Percentiles rank a stretch among this genome's conserved stretches.
phyloP scores from a whole-genome alignment of 2,888 invertebrate genomes.

The Chrysodeixis includens region DNA sequence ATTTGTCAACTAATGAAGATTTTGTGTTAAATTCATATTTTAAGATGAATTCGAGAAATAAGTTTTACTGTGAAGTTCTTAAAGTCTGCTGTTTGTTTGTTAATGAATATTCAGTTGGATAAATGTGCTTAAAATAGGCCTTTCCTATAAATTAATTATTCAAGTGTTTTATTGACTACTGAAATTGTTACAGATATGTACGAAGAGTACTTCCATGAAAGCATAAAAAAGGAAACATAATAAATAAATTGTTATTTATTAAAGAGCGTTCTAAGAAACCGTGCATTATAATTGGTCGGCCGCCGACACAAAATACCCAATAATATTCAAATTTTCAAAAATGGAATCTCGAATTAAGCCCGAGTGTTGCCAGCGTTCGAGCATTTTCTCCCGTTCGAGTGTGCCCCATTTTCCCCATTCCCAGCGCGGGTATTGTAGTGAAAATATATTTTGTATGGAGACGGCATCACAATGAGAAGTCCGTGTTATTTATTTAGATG shows the following conservation, averaged over 20 bases:
- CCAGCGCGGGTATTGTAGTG: constrained; percentile 74
- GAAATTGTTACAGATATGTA: neutral
- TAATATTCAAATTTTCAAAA: constrained; percentile 71
- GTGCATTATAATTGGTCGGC: constrained; percentile 46
- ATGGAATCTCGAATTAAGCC: constrained; percentile 71
- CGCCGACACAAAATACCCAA: constrained; percentile 50
- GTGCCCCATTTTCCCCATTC: constrained; percentile 79
- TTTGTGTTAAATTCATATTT: constrained; percentile 56
- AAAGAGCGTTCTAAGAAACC: constrained; percentile 26
- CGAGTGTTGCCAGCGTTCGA: constrained; percentile 73
- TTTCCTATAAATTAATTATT: neutral
- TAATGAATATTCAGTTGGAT: neutral
- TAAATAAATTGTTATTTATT: constrained; percentile 19
- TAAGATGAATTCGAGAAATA: constrained; percentile 20
- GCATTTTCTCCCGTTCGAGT: constrained; percentile 77
- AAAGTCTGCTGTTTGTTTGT: neutral
- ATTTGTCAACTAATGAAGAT: constrained; percentile 67
- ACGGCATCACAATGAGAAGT: constrained; percentile 80
- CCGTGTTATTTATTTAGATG: constrained; percentile 86
- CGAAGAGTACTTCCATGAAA: neutral
- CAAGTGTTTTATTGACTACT: neutral
- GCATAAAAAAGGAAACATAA: neutral
- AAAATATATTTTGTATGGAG: constrained; percentile 84
- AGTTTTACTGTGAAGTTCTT: neutral
- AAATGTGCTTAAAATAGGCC: neutral